Base-by-base conservation (phyloP, 2,797 vertebrate genomes). In the Hippocampus kuda region DNA sequence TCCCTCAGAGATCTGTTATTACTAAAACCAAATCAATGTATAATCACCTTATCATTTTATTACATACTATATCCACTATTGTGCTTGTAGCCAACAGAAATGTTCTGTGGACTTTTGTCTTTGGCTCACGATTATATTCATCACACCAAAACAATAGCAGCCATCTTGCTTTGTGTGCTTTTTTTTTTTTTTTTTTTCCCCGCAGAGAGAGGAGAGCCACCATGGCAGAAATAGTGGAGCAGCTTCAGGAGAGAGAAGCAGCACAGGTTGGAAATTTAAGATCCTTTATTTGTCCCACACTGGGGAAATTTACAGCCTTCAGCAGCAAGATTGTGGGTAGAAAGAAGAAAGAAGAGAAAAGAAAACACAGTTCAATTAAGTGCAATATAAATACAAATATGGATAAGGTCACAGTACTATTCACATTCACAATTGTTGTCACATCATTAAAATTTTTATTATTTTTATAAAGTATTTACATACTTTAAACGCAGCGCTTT, bases 211-310 rank as follows among this genome's bases (percentile, higher is more conserved):
- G 92, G 83, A 93, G 91, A 78, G 87, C 94, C 51, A 97, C 94
- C 0, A 76, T 98, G 83, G 91, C 91, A 5, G 95, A 98, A 68
- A 97, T 98, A 18, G 95, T 98, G 76, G 95, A 97, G 77, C 95
- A 97, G 86, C 89, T 98, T 56, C 94, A 96, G 77, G 95, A 98
- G 83, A 93, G 94, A 83, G 94, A 97, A 84, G 92, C 93, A 57
- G 91, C 89, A 67, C 91, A 90, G 86, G 93, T 94, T 71, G 86
- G 88, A 5, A 16, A 66, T 53, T 57, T n/a, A n/a, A n/a, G n/a
- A n/a, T n/a, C n/a, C n/a, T n/a, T n/a, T n/a, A n/a, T n/a, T n/a
- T n/a, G n/a, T n/a, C n/a, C n/a, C n/a, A n/a, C n/a, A n/a, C n/a
- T n/a, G n/a, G n/a, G n/a, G n/a, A n/a, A n/a, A n/a, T n/a, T n/a